Conservation (phyloP, 64 coral and sea anemone species). For the Montipora foliosa region DNA sequence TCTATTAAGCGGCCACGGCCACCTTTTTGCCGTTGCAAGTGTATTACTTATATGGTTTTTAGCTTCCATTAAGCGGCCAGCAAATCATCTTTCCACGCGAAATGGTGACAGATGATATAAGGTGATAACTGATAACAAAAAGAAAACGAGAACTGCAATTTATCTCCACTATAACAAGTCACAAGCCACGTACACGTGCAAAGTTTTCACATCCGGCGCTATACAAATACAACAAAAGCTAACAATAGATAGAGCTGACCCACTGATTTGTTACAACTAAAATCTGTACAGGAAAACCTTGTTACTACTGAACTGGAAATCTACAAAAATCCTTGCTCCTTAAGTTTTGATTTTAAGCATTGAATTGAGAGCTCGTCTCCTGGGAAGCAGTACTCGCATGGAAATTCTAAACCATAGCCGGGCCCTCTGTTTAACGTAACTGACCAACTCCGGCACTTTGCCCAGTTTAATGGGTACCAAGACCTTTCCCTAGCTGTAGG, state of each 20-base stretch:
- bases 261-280: conserved; percentile 20
- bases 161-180: conserved; percentile 5
- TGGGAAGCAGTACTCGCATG: not conserved
- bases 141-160: not conserved
- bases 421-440: too few species aligned
- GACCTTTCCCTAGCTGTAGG: too few species aligned
- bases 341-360: not conserved
- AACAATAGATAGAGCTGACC: conserved; percentile 33
- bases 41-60: too few species aligned
- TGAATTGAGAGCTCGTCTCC: conserved; percentile 7
- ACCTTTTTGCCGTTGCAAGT: too few species aligned
- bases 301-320: too few species aligned
- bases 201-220: not conserved
- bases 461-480: too few species aligned
- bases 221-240: conserved; percentile 30
- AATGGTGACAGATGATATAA: not conserved
- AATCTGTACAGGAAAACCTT: too few species aligned
- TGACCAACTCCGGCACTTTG: too few species aligned
- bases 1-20: too few species aligned
- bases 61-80: too few species aligned
- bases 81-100: too few species aligned
- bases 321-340: conserved; percentile 19
- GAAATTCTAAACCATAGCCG: too few species aligned
- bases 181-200: not conserved
- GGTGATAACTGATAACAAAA: conserved; percentile 19